Base-by-base conservation (phyloP, 2,888 invertebrate genomes). In the Coenonympha glycerion region DNA sequence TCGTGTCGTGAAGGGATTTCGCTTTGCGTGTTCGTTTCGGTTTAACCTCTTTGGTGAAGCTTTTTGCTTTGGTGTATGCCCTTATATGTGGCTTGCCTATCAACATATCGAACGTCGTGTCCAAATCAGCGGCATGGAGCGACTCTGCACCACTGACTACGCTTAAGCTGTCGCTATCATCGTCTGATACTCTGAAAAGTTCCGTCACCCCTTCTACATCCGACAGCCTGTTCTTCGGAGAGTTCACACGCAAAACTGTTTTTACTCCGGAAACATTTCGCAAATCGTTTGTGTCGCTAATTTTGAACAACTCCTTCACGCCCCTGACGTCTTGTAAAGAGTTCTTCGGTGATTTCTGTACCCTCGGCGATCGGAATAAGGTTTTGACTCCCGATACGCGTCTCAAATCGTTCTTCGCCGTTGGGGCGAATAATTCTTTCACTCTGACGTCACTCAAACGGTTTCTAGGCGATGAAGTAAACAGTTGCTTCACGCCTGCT, bases 221-320 rank as follows among this genome's bases (percentile, higher is more conserved):
- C 0, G 59, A 57, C 18, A 84, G 49, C 16, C 84, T 77, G 53
- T 85, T 79, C 18, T 49, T 65, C 0, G 81, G 81, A 0, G 76
- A 74, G 3, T 57, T 60, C 1, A 57, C 53, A 3, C 61, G 63
- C 15, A 76, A 26, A 0, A 61, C 62, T 30, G 64, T 63, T 53
- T 76, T 82, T 0, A 84, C 78, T 1, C 86, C 84, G 0, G 74
- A 72, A 0, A 86, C 75, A 41, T 84, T 69, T 1, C 73, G 61
- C 45, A 84, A 57, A 37, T 85, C 81, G 44, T 85, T 73, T 0
- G 45, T 55, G 0, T 77, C 76, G 19, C 73, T 71, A 4, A 47
- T 50, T 22, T 55, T 63, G 52, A 82, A 79, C 40, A 88, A 52
- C 6, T 64, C 61, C 50, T 71, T 75, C 0, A 87, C 79, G 0